Conservation (phyloP, 2,797 vertebrate species). For the Rhabdophis nuchalis region DNA sequence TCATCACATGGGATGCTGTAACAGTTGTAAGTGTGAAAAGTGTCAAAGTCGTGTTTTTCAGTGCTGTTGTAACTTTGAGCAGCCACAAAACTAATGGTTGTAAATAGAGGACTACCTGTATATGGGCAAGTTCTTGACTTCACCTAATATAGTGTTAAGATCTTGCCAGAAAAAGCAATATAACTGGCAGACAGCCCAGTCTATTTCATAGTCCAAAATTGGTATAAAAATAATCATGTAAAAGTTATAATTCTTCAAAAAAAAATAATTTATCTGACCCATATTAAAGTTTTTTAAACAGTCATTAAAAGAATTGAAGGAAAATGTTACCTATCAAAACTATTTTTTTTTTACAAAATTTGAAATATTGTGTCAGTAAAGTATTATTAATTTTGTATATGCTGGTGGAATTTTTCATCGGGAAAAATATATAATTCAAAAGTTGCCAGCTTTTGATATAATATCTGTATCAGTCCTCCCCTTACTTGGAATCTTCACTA, state of each 20-base stretch:
- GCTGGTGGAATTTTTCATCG: neutral
- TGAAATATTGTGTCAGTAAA: neutral
- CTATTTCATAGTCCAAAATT: neutral
- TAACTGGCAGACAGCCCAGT: neutral
- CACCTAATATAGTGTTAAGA: neutral
- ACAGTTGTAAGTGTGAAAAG: too few species aligned
- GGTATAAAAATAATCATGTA: neutral
- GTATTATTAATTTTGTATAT: neutral
- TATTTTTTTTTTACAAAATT: neutral
- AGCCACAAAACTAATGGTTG: neutral
- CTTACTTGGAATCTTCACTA: neutral
- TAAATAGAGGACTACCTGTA: neutral
- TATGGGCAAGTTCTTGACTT: neutral
- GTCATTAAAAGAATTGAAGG: neutral
- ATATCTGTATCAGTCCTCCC: neutral
- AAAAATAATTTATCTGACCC: neutral
- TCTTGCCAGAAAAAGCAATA: neutral
- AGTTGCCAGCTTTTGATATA: neutral
- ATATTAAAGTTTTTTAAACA: neutral
- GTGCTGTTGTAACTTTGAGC: neutral
- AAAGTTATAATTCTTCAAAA: neutral
- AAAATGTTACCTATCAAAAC: neutral
- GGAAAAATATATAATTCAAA: neutral
- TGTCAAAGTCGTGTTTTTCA: too few species aligned
- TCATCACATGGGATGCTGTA: neutral